Evolutionary conservation across 2,888 invertebrate species (phyloP).

Genomic region (Apotomis turbidana): DNA sequence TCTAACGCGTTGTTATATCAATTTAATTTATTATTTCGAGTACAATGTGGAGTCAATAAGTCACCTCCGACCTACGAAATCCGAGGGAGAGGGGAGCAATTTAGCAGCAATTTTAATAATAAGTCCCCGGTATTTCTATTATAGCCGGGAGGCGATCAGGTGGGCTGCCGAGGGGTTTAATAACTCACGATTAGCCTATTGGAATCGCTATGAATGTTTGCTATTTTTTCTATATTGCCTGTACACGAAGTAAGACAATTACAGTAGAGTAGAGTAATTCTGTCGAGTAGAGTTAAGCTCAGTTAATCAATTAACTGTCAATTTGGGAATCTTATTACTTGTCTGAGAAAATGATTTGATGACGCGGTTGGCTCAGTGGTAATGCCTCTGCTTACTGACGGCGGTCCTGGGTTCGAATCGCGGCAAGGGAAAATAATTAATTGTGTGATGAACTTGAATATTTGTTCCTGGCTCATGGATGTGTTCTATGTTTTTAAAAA

Average conservation of each 20-base stretch:
- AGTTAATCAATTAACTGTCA: background rate
- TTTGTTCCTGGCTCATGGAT: too few species aligned
- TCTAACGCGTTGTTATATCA: conserved; percentile 32
- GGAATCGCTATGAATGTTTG: conserved; percentile 82
- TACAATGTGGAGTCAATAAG: conserved; percentile 56
- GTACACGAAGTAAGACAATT: conserved; percentile 64
- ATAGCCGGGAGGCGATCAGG: conserved; percentile 81
- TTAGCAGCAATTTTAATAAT: conserved; percentile 85
- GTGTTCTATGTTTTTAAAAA: too few species aligned
- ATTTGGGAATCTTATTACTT: background rate
- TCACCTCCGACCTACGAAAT: conserved; percentile 71
- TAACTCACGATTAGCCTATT: conserved; percentile 83
- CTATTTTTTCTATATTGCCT: conserved; percentile 80
- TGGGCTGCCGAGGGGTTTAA: conserved; percentile 79
- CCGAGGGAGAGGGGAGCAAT: conserved; percentile 79
- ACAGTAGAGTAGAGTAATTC: background rate
- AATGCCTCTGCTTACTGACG: too few species aligned
- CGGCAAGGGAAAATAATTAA: too few species aligned
- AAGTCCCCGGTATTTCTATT: conserved; percentile 84
- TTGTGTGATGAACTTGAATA: too few species aligned
- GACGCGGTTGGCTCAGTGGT: too few species aligned
- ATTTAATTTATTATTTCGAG: conserved; percentile 40
- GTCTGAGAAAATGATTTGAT: too few species aligned
- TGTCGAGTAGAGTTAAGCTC: background rate
- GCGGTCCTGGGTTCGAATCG: too few species aligned